Base-by-base conservation (phyloP, 2,113 vertebrate species). In the Pao palembangensis region DNA sequence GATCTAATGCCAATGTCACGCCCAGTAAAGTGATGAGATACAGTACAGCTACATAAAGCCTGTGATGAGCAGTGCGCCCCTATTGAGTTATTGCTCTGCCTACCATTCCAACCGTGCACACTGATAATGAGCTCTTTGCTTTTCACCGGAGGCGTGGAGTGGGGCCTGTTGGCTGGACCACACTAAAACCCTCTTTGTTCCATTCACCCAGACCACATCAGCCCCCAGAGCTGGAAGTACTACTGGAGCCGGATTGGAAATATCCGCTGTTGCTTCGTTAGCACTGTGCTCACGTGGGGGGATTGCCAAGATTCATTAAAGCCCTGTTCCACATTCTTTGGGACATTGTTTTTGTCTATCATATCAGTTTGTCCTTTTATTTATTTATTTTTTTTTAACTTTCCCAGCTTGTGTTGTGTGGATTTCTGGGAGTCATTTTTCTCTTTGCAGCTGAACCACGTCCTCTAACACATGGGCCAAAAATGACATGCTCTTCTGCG, bases 271-370 rank as follows among this genome's bases (percentile, higher is more conserved):
- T 75, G 73, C 83, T 69, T 51, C 13, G 50, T 76, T 67, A 34
- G 69, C 55, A 42, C 57, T 6, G 20, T 15, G 43, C 54, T 67
- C 50, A 5, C 15, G 58, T 78, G 72, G 63, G 6, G 57, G 23
- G 28, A 52, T 31, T 58, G 75, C 63, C 76, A 82, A 51, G 42
- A 68, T 64, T 67, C 67, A 71, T 81, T 77, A 78, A 76, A 71
- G 57, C 60, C 31, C 18, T 5, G 57, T 58, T 64, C 60, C 56
- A 54, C 69, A 61, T 77, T 82, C 43, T 58, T 58, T 70, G 38
- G 46, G 56, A 78, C 49, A 50, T 53, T 57, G 52, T 70, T 58
- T 55, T 46, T 68, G 20, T 61, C 67, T 23, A 58, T 14, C 34
- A 20, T 44, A 43, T 14, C 60, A 28, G 28, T 56, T 54, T 38